Percentiles rank a stretch among this genome's conserved stretches.
phyloP scores from a whole-genome alignment of 2,113 vertebrate species.

The Hymenochirus boettgeri region DNA sequence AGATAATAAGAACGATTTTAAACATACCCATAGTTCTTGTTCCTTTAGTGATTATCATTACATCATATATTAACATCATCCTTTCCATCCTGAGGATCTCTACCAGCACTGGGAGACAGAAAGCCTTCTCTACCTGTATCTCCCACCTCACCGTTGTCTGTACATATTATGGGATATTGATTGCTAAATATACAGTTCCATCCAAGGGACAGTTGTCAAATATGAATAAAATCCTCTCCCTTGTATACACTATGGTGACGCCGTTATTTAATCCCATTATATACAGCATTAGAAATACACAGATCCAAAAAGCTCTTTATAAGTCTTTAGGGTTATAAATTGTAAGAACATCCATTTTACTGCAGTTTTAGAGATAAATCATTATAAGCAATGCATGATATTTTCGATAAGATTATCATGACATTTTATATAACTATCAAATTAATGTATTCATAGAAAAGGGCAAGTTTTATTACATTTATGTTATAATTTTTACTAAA shows the following conservation, averaged over 20 bases:
- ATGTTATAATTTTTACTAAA: too few relatives aligned
- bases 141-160: slow-evolving; percentile 1
- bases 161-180: not conserved
- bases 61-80: slow-evolving; percentile 1
- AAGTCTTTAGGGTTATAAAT: too few relatives aligned
- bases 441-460: too few relatives aligned
- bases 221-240: not conserved
- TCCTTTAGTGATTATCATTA: not conserved
- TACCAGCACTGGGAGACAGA: not conserved
- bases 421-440: too few relatives aligned
- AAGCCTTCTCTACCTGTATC: slow-evolving; percentile 14
- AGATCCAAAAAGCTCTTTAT: not conserved
- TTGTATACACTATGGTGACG: not conserved
- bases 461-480: too few relatives aligned
- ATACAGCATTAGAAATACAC: not conserved
- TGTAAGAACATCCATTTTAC: too few relatives aligned
- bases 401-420: too few relatives aligned
- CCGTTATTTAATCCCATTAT: slow-evolving; percentile 3
- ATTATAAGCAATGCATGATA: too few relatives aligned
- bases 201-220: not conserved
- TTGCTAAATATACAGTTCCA: not conserved
- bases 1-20: slow-evolving; percentile 1
- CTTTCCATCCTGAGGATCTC: not conserved
- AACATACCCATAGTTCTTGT: not conserved
- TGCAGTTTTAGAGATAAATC: too few relatives aligned